Percentiles rank a stretch among this genome's conserved stretches.
These are phyloP conservation scores for Cerastoderma edule DNA, from an alignment of 2,888 invertebrate genomes.

Conservation along the genomic window DNA sequence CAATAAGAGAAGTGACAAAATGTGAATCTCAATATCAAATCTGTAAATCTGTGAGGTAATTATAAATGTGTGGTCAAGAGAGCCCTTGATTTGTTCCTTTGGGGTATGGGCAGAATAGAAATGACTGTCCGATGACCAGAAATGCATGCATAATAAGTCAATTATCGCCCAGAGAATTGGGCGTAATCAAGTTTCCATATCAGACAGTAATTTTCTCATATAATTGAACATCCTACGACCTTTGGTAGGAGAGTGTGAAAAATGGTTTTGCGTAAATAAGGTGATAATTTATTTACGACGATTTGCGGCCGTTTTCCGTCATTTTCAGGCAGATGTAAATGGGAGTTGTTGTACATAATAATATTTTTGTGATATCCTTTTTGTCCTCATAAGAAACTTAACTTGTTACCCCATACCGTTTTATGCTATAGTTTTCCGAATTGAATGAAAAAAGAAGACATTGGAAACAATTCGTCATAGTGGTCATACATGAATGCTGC, in stretches of 20 bases:
- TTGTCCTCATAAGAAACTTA: too few species aligned
- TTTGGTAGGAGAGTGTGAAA: neutral
- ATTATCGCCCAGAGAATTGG: conserved; percentile 10
- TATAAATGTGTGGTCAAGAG: neutral
- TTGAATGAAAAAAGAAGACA: too few species aligned
- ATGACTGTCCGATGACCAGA: neutral
- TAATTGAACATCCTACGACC: conserved; percentile 15
- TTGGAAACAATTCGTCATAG: too few species aligned
- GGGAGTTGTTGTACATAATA: too few species aligned
- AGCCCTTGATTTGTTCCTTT: conserved; percentile 4
- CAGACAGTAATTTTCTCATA: conserved; percentile 14
- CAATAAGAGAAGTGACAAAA: too few species aligned
- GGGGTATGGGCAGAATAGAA: neutral
- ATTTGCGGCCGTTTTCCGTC: conserved; percentile 2
- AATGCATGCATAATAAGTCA: conserved; percentile 22
- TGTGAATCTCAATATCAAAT: too few species aligned
- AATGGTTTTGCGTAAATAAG: conserved; percentile 15
- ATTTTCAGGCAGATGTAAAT: too few species aligned
- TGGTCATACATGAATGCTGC: too few species aligned
- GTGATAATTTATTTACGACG: conserved; percentile 10
- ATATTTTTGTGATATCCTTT: too few species aligned
- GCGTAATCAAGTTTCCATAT: conserved; percentile 18
- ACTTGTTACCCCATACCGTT: too few species aligned
- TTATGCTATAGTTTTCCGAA: too few species aligned
- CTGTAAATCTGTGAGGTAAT: too few species aligned